Conservation (phyloP, 2,113 vertebrate genomes). For the Motacilla tschutschensis region DNA sequence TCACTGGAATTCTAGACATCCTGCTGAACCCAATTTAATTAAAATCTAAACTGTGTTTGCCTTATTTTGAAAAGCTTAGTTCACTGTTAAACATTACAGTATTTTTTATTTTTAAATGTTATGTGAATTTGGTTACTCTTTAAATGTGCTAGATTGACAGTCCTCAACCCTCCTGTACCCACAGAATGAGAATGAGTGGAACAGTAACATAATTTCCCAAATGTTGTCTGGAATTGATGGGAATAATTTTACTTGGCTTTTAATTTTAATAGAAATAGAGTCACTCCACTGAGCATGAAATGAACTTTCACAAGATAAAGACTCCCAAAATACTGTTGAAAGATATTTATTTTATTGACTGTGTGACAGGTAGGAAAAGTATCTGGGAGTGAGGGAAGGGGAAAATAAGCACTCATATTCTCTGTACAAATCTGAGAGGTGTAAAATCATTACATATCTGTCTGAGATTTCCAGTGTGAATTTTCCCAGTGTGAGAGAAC, state of each 20-base stretch:
- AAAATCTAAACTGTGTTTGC: neutral
- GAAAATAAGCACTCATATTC: neutral
- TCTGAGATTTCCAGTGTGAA: neutral
- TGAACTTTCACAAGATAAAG: neutral
- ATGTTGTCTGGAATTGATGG: slow-evolving; percentile 7
- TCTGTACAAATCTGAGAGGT: neutral
- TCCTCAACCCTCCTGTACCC: slow-evolving; percentile 11
- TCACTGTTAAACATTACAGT: neutral
- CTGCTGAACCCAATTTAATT: neutral
- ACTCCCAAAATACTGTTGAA: neutral
- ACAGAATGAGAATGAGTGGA: slow-evolving; percentile 10
- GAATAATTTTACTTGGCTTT: slow-evolving; percentile 34
- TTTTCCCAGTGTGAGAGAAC: neutral
- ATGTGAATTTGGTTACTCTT: slow-evolving; percentile 8
- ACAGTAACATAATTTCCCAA: slow-evolving; percentile 11
- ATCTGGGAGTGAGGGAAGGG: neutral
- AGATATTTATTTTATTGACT: neutral
- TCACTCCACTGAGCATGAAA: neutral
- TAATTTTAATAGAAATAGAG: slow-evolving; percentile 25
- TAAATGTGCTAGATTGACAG: slow-evolving; percentile 27
- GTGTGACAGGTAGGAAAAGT: neutral
- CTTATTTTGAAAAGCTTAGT: neutral
- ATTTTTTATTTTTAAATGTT: neutral
- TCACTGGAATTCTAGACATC: neutral
- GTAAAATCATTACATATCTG: neutral